These are phyloP conservation scores for Amblyopsis rosae DNA, from an alignment of 2,113 vertebrate genomes.

Conservation along the genomic window DNA sequence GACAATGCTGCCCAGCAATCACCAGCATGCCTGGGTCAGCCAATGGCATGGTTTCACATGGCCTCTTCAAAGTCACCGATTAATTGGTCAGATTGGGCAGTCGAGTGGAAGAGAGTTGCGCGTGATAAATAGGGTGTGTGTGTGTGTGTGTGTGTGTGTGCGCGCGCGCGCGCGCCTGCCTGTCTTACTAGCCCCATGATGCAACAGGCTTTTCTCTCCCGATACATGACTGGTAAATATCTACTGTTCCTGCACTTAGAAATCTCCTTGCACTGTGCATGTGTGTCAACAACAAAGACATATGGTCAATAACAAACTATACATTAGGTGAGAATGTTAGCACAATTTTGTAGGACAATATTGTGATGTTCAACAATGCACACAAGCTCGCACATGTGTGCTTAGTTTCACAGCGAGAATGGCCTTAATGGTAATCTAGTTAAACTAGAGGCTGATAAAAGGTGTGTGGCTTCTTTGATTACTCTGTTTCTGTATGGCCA, in stretches of 20 bases:
- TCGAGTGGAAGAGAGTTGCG: constrained; percentile 71
- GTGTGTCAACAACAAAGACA: too few relatives aligned
- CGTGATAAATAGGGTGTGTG: constrained; percentile 29
- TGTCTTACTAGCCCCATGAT: not conserved
- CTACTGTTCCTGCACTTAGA: not conserved
- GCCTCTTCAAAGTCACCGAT: constrained; percentile 72
- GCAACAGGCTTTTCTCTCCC: constrained; percentile 24
- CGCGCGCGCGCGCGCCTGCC: not conserved
- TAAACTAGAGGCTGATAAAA: constrained; percentile 74
- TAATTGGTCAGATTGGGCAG: constrained; percentile 80
- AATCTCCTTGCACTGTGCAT: too few relatives aligned
- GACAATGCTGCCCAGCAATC: constrained; percentile 81
- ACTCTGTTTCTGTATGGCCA: constrained; percentile 54
- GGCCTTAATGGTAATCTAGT: constrained; percentile 69
- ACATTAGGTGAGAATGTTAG: too few relatives aligned
- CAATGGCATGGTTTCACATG: constrained; percentile 57
- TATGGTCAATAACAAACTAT: too few relatives aligned
- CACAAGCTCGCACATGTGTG: too few relatives aligned
- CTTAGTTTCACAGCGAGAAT: too few relatives aligned
- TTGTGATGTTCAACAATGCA: too few relatives aligned
- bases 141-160: constrained; percentile 18
- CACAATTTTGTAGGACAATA: too few relatives aligned
- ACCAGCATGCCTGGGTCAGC: constrained; percentile 36
- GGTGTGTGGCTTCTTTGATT: constrained; percentile 67
- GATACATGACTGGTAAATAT: not conserved